A percentile compares a stretch with the other conserved stretches of the same genome.
Evolutionary conservation across 37 sponge, comb jelly and placozoan species (phyloP).

Genomic region (Halisarca cf. caerulea): DNA sequence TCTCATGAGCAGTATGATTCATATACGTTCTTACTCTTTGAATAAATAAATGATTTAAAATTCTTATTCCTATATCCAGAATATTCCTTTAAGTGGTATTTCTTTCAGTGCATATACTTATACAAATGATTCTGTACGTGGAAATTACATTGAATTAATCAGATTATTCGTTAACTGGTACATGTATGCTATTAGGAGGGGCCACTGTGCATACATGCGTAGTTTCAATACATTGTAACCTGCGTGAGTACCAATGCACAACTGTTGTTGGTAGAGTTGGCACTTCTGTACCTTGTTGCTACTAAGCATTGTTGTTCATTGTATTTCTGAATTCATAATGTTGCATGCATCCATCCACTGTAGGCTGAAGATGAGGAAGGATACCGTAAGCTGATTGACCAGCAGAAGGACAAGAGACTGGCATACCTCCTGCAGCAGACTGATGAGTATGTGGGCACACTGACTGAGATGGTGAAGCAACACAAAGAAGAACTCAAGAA

Average conservation of each 20-base stretch:
- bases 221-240: not conserved
- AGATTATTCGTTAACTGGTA: no score
- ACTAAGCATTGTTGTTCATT: not conserved
- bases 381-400: conserved; percentile 95
- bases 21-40: no score
- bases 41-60: no score
- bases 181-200: no score
- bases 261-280: not conserved
- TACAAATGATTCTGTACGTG: no score
- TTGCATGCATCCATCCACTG: conserved; percentile 19
- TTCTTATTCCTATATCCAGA: no score
- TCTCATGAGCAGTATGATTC: no score
- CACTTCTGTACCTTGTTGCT: not conserved
- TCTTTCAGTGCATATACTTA: no score
- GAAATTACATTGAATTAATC: no score
- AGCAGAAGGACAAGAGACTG: conserved; percentile 96
- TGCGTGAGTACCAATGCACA: no score
- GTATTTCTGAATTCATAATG: not conserved
- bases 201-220: no score
- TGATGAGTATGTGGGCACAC: conserved; percentile 90
- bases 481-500: conserved; percentile 92
- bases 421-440: conserved; percentile 96
- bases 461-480: conserved; percentile 91
- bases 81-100: no score
- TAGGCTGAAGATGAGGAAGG: conserved; percentile 99